phyloP scores from a whole-genome alignment of 2,113 vertebrate species.

The Apeltes quadracus region DNA sequence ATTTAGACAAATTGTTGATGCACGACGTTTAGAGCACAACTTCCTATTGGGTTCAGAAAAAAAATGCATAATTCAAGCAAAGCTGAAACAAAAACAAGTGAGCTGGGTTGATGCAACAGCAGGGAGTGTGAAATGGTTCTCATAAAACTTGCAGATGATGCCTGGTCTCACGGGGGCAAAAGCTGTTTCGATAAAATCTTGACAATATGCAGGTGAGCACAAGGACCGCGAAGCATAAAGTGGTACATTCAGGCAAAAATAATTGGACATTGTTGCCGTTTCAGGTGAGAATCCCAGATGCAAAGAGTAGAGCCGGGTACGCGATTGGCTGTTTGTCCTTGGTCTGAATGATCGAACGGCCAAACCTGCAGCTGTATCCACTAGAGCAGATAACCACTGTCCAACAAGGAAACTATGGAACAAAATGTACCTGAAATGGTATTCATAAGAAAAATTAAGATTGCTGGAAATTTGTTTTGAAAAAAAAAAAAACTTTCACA shows the following conservation, averaged over 20 bases:
- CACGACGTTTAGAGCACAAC: background rate
- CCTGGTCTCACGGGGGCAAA: background rate
- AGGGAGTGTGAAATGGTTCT: constrained; percentile 29
- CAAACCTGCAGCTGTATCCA: background rate
- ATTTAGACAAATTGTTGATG: background rate
- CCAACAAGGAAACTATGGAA: background rate
- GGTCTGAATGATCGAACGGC: background rate
- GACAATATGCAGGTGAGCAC: background rate
- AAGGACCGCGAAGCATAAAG: background rate
- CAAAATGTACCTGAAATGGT: background rate
- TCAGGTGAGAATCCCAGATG: background rate
- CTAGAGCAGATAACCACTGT: background rate
- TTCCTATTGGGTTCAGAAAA: background rate
- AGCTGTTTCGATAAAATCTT: background rate
- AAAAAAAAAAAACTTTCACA: background rate
- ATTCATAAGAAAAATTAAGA: background rate
- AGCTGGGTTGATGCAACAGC: constrained; percentile 35
- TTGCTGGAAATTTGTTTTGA: background rate
- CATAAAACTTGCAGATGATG: constrained; percentile 34
- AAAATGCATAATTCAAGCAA: constrained; percentile 32
- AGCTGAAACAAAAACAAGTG: constrained; percentile 13
- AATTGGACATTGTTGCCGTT: background rate
- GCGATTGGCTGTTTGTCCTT: constrained; percentile 4
- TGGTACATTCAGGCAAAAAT: constrained; percentile 6
- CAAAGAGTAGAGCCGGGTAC: no score